phyloP scores from a whole-genome alignment of 2,113 vertebrate genomes.

The Agapornis roseicollis region DNA sequence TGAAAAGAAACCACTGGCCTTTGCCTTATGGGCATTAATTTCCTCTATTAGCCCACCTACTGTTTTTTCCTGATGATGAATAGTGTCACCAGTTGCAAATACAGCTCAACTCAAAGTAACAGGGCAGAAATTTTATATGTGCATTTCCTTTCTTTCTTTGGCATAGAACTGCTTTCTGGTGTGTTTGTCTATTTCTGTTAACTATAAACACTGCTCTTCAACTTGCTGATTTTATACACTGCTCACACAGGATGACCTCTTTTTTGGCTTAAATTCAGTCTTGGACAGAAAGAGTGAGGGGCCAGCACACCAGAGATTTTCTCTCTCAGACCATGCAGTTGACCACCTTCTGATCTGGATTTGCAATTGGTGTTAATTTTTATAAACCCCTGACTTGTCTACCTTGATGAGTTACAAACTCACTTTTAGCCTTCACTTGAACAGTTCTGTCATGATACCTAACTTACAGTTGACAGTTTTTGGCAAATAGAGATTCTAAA shows the following conservation, averaged over 20 bases:
- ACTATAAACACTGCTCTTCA: background rate
- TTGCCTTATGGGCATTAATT: conserved; percentile 3
- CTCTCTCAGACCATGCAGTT: background rate
- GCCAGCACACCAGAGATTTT: background rate
- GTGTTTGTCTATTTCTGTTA: background rate
- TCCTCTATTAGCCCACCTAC: background rate
- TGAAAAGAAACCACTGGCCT: conserved; percentile 10
- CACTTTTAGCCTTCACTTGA: background rate
- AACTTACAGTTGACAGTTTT: background rate
- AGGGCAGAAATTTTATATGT: background rate
- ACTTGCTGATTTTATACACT: background rate
- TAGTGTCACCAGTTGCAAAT: background rate
- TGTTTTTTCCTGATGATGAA: background rate
- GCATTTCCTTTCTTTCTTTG: background rate
- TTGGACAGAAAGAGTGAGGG: background rate
- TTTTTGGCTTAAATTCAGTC: background rate
- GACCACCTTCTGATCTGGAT: background rate
- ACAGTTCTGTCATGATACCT: background rate
- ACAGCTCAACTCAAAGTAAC: background rate
- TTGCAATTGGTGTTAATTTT: background rate
- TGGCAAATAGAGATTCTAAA: background rate
- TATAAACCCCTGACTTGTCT: background rate
- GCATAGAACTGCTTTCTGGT: background rate
- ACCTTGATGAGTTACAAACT: background rate
- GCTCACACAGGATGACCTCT: background rate